Evolutionary conservation across 2,888 invertebrate species (phyloP).

Genomic region (Andricus quercusramuli): DNA sequence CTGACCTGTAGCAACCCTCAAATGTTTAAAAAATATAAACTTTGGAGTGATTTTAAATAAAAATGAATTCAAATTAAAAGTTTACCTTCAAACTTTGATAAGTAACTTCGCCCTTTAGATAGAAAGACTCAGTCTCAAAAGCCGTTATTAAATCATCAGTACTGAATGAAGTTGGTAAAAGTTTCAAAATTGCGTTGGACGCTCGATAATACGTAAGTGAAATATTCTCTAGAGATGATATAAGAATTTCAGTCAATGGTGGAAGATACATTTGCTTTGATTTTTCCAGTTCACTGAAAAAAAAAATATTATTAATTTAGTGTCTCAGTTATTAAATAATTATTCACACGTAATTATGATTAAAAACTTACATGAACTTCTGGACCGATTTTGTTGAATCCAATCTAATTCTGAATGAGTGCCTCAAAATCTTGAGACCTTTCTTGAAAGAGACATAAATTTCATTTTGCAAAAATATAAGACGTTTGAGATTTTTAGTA

Average conservation of each 20-base stretch:
- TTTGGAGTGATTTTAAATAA: constrained; percentile 39
- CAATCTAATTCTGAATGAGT: constrained; percentile 62
- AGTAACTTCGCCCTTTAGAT: constrained; percentile 65
- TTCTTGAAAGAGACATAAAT: constrained; percentile 65
- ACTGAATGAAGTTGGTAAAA: constrained; percentile 58
- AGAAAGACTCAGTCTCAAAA: constrained; percentile 61
- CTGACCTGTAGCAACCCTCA: too few species aligned
- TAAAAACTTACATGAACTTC: constrained; percentile 66
- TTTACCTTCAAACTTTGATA: constrained; percentile 66
- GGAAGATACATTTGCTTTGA: constrained; percentile 65
- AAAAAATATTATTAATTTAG: constrained; percentile 32
- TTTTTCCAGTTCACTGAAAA: constrained; percentile 63
- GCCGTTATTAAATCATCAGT: constrained; percentile 56
- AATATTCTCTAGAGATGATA: constrained; percentile 64
- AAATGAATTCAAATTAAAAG: not conserved
- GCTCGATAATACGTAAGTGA: constrained; percentile 61
- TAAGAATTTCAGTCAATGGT: constrained; percentile 63
- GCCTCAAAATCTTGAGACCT: constrained; percentile 67
- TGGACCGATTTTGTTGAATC: constrained; percentile 53
- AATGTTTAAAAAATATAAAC: constrained; percentile 35
- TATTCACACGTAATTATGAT: not conserved
- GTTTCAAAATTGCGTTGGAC: constrained; percentile 58
- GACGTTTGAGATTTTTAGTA: constrained; percentile 55
- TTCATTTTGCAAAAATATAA: constrained; percentile 68
- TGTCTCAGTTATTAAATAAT: not conserved